Evolutionary conservation across 2,888 invertebrate species (phyloP), one percentile per base, ranked within the genome.

Genomic region (Epinotia nisella): DNA sequence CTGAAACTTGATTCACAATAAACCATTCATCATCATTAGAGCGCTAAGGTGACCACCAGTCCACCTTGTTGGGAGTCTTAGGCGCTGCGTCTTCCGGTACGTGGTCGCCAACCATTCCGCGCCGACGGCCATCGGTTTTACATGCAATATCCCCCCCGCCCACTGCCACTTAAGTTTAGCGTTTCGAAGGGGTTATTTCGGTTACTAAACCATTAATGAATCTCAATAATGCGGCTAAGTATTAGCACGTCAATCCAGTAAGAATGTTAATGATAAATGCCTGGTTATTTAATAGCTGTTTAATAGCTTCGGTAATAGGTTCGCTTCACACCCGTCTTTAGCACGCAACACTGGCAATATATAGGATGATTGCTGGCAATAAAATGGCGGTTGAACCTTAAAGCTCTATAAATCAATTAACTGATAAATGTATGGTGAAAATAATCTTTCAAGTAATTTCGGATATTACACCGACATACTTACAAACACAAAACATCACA

Each of bases 181-280:
- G 29, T 5, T 29, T 29, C 29, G 29, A 1, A 29, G 7, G 29
- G 29, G 5, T 29, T 5, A 29, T n/a, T n/a, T 45, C 35, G 29
- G 11, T 15, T n/a, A 49, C n/a, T 9, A 45, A 17, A 9, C 49
- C n/a, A 62, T 62, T 64, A 64, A 64, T 49, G 51, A 45, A 64
- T 19, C 19, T 55, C 41, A 58, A 66, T 66, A 56, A 56, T 41
- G 49, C 21, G 13, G 29, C 41, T 41, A 24, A 1, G 21, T n/a
- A 55, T 69, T 61, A 61, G 53, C 53, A 24, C 39, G 68, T 53
- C 53, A 41, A 70, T 55, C 61, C 39, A 39, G 24, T 24, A 51
- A 62, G 49, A 39, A 29, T 53, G 69, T 53, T 69, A 61, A 70
- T 70, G 61, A 70, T 55, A 39, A 61, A 69, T 69, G 17, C 61